Percentiles rank a stretch among this genome's conserved stretches.
These are phyloP conservation scores for Neria commutata DNA, from an alignment of 2,888 invertebrate species.

Conservation along the genomic window DNA sequence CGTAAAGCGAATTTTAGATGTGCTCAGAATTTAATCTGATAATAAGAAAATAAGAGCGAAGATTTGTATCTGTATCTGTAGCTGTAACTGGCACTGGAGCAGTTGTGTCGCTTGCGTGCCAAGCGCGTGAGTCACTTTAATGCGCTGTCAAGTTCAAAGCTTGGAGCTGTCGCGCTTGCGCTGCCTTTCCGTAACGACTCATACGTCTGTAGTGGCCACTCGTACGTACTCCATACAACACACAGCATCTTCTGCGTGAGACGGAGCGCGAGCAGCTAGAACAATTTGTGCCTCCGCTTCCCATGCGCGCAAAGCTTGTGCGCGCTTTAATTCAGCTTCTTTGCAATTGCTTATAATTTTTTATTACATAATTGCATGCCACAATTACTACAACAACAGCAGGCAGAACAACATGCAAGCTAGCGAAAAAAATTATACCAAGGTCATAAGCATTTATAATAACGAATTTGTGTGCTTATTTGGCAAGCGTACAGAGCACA, in stretches of 20 bases:
- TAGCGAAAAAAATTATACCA: slow-evolving; percentile 7
- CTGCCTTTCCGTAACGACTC: too few species aligned
- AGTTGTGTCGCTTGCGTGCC: too few species aligned
- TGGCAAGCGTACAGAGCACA: not conserved
- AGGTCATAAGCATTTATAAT: slow-evolving; percentile 14
- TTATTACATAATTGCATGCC: not conserved
- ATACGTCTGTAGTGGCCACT: too few species aligned
- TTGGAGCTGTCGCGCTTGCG: too few species aligned
- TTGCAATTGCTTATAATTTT: not conserved
- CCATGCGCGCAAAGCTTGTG: not conserved
- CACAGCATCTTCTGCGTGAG: not conserved
- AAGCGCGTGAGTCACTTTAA: not conserved
- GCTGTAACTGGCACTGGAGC: not conserved
- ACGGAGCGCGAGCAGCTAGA: not conserved
- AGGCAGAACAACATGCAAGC: not conserved
- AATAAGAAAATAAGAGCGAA: not conserved
- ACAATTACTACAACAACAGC: not conserved
- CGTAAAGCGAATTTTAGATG: too few species aligned
- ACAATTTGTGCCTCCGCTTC: not conserved
- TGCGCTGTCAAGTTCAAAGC: too few species aligned
- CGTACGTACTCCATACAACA: too few species aligned
- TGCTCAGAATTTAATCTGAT: too few species aligned
- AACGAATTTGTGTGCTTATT: slow-evolving; percentile 1
- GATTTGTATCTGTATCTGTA: not conserved
- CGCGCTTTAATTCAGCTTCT: not conserved